Percentiles rank a stretch among this genome's conserved stretches.
Conservation (phyloP, 2,888 invertebrate genomes). For the Zhengitettix transpicula region DNA sequence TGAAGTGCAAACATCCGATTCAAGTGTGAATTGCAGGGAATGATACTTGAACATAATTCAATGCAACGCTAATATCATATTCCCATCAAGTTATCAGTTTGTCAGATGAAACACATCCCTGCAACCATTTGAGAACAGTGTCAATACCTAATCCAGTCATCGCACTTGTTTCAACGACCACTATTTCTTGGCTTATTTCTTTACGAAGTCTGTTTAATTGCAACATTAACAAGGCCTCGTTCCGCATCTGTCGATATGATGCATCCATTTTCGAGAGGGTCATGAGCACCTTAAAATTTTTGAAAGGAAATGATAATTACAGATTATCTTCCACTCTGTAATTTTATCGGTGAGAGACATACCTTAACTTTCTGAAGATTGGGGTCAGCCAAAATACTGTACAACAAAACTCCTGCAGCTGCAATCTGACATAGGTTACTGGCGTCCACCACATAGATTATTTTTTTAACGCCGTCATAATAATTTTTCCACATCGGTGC, state of each 20-base stretch:
- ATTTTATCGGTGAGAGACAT: constrained; percentile 8
- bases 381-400: constrained; percentile 60
- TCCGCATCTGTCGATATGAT: constrained; percentile 72
- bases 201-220: constrained; percentile 51
- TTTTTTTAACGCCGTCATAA: constrained; percentile 36
- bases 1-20: too few species aligned
- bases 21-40: too few species aligned
- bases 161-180: constrained; percentile 57
- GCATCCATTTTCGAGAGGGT: constrained; percentile 72
- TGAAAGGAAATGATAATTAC: background rate
- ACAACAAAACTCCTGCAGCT: constrained; percentile 63
- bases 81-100: too few species aligned
- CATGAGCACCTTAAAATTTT: constrained; percentile 39
- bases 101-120: constrained; percentile 4
- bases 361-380: constrained; percentile 47
- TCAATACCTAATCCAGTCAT: constrained; percentile 53
- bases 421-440: constrained; percentile 77
- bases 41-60: too few species aligned
- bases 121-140: constrained; percentile 44
- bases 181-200: constrained; percentile 49
- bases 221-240: constrained; percentile 68
- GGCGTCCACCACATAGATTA: constrained; percentile 68
- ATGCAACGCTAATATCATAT: too few species aligned
- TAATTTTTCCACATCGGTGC: constrained; percentile 68
- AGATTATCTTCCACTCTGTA: background rate